These are phyloP conservation scores for Sebastes kiyomatsui DNA, from an alignment of 2,797 vertebrate genomes.

Conservation along the genomic window DNA sequence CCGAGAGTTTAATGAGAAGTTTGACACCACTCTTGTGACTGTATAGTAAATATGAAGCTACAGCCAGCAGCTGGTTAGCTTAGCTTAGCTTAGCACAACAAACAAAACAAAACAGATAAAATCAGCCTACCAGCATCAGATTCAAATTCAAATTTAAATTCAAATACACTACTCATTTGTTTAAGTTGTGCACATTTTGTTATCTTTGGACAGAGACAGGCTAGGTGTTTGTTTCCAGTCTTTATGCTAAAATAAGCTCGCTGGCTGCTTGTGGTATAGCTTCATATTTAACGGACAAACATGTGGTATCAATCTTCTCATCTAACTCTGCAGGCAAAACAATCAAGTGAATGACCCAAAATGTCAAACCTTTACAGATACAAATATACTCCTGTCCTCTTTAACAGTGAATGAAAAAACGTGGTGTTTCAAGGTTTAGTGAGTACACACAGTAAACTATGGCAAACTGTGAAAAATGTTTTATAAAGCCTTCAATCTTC, in stretches of 20 bases:
- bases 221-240: fast-evolving
- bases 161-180: too few relatives aligned
- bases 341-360: not conserved
- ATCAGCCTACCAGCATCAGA: too few relatives aligned
- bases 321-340: not conserved
- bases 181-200: too few relatives aligned
- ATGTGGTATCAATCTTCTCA: not conserved
- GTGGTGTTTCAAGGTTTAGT: not conserved
- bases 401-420: not conserved
- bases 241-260: too few relatives aligned
- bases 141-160: too few relatives aligned
- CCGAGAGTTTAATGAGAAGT: not conserved
- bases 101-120: too few relatives aligned
- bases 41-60: too few relatives aligned
- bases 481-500: not conserved
- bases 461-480: not conserved
- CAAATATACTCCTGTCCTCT: not conserved
- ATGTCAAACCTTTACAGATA: not conserved
- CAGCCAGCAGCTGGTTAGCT: too few relatives aligned
- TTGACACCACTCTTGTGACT: not conserved
- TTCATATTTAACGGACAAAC: not conserved
- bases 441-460: not conserved
- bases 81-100: too few relatives aligned
- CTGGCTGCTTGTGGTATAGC: too few relatives aligned
- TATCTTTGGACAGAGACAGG: too few relatives aligned